These are phyloP conservation scores for Hoplodrina ambigua DNA, from an alignment of 2,888 invertebrate species.

Conservation along the genomic window DNA sequence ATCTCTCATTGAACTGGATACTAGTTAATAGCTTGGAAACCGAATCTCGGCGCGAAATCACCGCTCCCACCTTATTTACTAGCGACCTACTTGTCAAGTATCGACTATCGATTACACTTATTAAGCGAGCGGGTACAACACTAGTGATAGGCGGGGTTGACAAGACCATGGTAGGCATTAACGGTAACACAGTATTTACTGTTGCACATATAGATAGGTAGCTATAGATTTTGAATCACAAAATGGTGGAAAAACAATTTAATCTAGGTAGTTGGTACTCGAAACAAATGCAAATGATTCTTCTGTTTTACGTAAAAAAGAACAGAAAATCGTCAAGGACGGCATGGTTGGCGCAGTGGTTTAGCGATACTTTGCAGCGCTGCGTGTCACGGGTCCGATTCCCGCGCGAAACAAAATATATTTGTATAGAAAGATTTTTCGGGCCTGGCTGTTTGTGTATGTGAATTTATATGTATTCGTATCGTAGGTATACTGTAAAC, in stretches of 20 bases:
- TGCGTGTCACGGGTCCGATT: too few species aligned
- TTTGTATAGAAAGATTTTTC: too few species aligned
- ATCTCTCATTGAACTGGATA: conserved; percentile 51
- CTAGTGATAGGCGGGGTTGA: conserved; percentile 70
- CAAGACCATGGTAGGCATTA: conserved; percentile 70
- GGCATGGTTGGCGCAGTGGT: too few species aligned
- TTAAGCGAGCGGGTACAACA: conserved; percentile 71
- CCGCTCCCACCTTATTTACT: conserved; percentile 61
- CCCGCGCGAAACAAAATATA: too few species aligned
- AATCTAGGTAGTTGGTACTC: too few species aligned
- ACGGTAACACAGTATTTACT: conserved; percentile 56
- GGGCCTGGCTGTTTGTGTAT: too few species aligned
- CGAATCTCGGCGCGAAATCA: conserved; percentile 61
- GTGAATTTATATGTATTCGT: too few species aligned
- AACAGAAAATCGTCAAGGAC: too few species aligned
- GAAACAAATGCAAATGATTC: too few species aligned
- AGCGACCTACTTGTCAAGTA: conserved; percentile 73
- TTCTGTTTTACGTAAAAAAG: too few species aligned
- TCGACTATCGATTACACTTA: conserved; percentile 76
- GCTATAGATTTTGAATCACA: background rate
- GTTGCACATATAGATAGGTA: conserved; percentile 13
- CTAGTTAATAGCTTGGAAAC: conserved; percentile 56
- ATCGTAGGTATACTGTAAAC: too few species aligned
- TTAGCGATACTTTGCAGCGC: too few species aligned
- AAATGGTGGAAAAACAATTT: background rate